These are phyloP conservation scores for Lasius platythorax DNA, from an alignment of 2,888 invertebrate genomes.

Conservation along the genomic window DNA sequence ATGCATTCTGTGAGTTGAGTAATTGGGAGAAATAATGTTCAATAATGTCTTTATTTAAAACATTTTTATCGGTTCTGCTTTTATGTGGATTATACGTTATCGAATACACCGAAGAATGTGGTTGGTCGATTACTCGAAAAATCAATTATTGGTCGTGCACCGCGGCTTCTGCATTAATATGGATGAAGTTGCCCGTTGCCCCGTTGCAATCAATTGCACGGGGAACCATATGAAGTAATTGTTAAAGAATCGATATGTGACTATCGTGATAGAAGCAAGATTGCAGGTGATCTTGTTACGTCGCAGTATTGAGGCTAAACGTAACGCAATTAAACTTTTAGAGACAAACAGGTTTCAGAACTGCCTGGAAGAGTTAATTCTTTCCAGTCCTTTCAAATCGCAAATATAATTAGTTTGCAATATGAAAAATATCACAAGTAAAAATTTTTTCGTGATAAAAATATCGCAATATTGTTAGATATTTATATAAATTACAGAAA, in stretches of 20 bases:
- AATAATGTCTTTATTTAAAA: constrained; percentile 52
- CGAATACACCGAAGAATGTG: constrained; percentile 41
- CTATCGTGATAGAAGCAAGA: constrained; percentile 18
- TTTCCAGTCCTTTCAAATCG: neutral
- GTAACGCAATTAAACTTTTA: constrained; percentile 12
- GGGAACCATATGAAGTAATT: constrained; percentile 43
- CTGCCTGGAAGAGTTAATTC: neutral
- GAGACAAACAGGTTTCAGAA: neutral
- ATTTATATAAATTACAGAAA: neutral
- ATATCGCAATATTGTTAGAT: neutral
- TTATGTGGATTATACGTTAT: constrained; percentile 48
- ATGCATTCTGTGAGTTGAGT: constrained; percentile 1
- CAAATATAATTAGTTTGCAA: neutral
- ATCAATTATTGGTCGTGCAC: constrained; percentile 48
- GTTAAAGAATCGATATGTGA: constrained; percentile 43
- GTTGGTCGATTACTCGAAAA: constrained; percentile 52
- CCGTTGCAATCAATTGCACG: constrained; percentile 44
- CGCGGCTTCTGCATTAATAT: constrained; percentile 53
- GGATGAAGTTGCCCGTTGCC: constrained; percentile 41
- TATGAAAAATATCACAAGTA: neutral
- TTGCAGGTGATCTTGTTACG: constrained; percentile 34
- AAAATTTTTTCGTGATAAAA: neutral
- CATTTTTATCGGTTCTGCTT: constrained; percentile 39
- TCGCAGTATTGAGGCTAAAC: constrained; percentile 6
- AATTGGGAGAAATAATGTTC: constrained; percentile 30